These are phyloP conservation scores for Pristionchus arcanus DNA, from an alignment of 2,888 invertebrate species.

Conservation along the genomic window DNA sequence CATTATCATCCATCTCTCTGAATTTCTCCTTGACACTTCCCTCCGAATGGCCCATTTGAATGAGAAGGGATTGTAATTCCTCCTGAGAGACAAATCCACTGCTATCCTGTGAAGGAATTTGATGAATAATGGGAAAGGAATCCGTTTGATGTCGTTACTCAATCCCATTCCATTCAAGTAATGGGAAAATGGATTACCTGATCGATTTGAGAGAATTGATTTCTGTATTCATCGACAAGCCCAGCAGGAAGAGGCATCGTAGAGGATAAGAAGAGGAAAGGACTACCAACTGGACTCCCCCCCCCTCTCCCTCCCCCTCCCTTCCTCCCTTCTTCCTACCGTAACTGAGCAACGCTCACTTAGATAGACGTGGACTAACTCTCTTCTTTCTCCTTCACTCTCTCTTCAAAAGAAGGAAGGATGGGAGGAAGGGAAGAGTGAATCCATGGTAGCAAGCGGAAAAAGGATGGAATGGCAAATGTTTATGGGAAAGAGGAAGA, in stretches of 20 bases:
- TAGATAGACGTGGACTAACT: conserved; percentile 36
- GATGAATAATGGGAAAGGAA: not conserved
- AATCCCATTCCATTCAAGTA: conserved; percentile 2
- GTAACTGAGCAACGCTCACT: conserved; percentile 30
- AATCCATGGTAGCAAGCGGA: not conserved
- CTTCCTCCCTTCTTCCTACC: not conserved
- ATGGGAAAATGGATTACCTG: conserved; percentile 7
- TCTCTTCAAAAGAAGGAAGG: not conserved
- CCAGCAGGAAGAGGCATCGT: conserved; percentile 39
- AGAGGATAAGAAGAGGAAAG: not conserved
- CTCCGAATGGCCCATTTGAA: not conserved
- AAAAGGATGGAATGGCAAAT: conserved; percentile 30
- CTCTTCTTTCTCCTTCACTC: not conserved
- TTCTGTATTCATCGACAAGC: conserved; percentile 14
- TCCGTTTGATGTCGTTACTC: not conserved
- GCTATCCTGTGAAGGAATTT: not conserved
- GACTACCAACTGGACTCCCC: not conserved
- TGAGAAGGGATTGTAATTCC: conserved; percentile 3
- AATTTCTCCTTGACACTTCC: not conserved
- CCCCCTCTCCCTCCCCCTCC: not conserved
- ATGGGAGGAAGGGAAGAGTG: not conserved
- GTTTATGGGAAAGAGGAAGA: conserved; percentile 41
- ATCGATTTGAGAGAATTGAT: conserved; percentile 33
- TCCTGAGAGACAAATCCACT: conserved; percentile 34
- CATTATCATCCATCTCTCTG: not conserved